Evolutionary conservation across 2,888 invertebrate species (phyloP), one percentile per base, ranked within the genome.

Genomic region (Hipparchia semele): DNA sequence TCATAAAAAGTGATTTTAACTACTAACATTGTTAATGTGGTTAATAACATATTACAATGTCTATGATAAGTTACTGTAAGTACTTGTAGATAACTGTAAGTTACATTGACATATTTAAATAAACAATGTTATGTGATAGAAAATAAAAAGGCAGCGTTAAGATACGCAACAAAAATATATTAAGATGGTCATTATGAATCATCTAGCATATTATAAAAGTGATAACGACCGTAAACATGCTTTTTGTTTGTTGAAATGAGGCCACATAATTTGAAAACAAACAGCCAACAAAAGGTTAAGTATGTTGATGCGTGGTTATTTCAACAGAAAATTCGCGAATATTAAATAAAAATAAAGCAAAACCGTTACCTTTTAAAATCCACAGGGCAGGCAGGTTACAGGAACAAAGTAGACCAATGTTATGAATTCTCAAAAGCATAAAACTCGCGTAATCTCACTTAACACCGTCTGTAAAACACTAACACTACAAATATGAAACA

Each of bases 341-440:
- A 51, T 23, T 49, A 33, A 65, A 33, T 12, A 65, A 80, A 23
- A 80, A 79, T 79, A 79, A 74, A 23, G 23, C 79, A 80, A 85
- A 90, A 87, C 90, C 90, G 91, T 92, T 92, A 92, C 92, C 91
- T 91, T 91, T 91, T 88, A 82, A 89, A 91, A 89, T 89, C 88
- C 80, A 87, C 88, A 86, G 88, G 83, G 83, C 80, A 87, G 83
- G 81, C 88, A 87, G 87, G 87, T 89, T 88, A 85, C 89, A 89
- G 88, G 89, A 90, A 90, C 89, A 86, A 91, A 87, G 89, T 89
- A 88, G 86, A 86, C 83, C 88, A 86, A 84, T 81, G 84, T 84
- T 82, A 81, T 84, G 81, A 82, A 83, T 72, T 74, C 62, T 75
- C 70, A 83, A 82, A 79, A 80, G 82, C 80, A 80, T 83, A 86